Base-by-base conservation (phyloP, 2,888 invertebrate species). In the Calephelis perditalis region DNA sequence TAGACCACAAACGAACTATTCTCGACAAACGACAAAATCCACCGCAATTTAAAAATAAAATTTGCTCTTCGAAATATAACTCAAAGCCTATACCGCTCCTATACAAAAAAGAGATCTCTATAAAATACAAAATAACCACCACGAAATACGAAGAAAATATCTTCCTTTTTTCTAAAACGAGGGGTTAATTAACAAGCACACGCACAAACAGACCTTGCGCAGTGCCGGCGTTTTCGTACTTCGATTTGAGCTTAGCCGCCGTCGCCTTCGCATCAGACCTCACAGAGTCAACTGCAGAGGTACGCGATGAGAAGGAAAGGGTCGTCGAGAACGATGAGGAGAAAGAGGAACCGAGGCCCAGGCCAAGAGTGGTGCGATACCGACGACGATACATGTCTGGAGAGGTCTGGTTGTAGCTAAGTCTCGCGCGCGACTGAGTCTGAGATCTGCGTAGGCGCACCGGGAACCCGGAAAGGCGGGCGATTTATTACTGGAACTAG, bases 171-270 rank as follows among this genome's bases (percentile, higher is more conserved):
- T 47, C 26, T 26, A 26, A 26, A 26, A 26, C 26, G 26, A 59
- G 37, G 40, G 55, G 44, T 56, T 44, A 62, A 63, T 49, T 46
- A 59, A 61, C 56, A 62, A 49, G 62, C 40, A 59, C 63, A 62
- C 64, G 63, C 62, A 67, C 65, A 64, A 57, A 71, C 88, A 72
- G 75, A 90, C 89, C 90, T 89, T 89, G 89, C 61, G 90, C 87
- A 57, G 88, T 89, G 64, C 89, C 89, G 68, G 88, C 84, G 68
- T 74, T 90, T 71, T 89, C 89, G 71, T 90, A 89, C 79, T 89
- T 89, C 62, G 89, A 79, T 73, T 90, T 89, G 67, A 89, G 78
- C 67, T 89, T 90, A 57, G 90, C 90, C n/a, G 89, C 89, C 1
- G 88, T 89, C 62, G 90, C 89, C 36, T 82, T 79, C 57, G 90